Evolutionary conservation across 92 coral and sea anemone genomes (phyloP).

Genomic region (Palythoa grandis): DNA sequence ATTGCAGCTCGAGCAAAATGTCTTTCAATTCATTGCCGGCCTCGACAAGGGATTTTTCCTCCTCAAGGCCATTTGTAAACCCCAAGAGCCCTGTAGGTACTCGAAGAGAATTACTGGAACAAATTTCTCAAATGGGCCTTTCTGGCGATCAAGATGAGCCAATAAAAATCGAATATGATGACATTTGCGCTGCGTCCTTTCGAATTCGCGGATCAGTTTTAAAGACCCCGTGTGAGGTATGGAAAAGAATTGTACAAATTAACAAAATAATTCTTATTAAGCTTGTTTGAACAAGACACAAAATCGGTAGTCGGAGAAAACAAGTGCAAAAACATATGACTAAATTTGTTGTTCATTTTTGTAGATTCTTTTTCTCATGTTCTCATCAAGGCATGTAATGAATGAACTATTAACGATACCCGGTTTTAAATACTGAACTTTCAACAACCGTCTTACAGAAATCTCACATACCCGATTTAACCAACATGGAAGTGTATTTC

Average conservation of each 20-base stretch:
- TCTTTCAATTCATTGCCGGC: not conserved
- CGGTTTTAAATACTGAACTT: too few species aligned
- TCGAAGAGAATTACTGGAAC: conserved; percentile 55
- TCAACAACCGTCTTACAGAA: conserved; percentile 42
- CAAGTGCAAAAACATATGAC: too few species aligned
- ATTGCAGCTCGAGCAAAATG: not conserved
- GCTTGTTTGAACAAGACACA: too few species aligned
- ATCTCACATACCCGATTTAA: conserved; percentile 65
- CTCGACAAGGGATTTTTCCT: not conserved
- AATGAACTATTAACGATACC: too few species aligned
- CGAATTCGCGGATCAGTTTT: conserved; percentile 77
- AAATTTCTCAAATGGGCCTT: conserved; percentile 61
- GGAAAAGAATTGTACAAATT: not conserved
- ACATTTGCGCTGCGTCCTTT: conserved; percentile 81
- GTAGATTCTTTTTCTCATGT: too few species aligned
- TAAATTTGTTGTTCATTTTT: too few species aligned
- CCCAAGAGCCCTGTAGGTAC: conserved; percentile 56
- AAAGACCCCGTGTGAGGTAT: conserved; percentile 86
- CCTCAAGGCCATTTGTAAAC: conserved; percentile 54
- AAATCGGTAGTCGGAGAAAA: too few species aligned
- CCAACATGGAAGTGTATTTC: conserved; percentile 75
- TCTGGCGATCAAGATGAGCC: conserved; percentile 74
- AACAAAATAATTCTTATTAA: too few species aligned
- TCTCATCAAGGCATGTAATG: too few species aligned
- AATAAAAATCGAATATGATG: conserved; percentile 74